Percentiles rank a stretch among this genome's conserved stretches.
Evolutionary conservation across 2,888 invertebrate genomes (phyloP).

Genomic region (Drosophila nr. perissopoda): DNA sequence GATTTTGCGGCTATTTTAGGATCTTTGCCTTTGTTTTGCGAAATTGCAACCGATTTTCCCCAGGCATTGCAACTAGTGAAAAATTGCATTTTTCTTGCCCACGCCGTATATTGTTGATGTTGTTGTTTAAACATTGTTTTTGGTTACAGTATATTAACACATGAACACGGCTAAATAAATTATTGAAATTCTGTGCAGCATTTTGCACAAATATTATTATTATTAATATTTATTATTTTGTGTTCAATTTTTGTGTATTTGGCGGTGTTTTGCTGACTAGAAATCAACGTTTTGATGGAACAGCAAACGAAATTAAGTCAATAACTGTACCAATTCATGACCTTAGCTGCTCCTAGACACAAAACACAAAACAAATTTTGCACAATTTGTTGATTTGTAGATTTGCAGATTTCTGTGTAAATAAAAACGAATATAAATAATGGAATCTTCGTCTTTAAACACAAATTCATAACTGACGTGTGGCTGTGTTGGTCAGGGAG

Average conservation of each 20-base stretch:
- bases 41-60: slow-evolving; percentile 31
- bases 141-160: slow-evolving; percentile 51
- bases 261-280: slow-evolving; percentile 57
- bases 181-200: slow-evolving; percentile 48
- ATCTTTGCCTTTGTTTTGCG: slow-evolving; percentile 23
- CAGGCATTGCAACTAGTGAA: slow-evolving; percentile 19
- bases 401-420: not conserved
- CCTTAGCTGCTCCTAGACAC: slow-evolving; percentile 38
- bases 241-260: slow-evolving; percentile 36
- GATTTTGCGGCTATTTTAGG: slow-evolving; percentile 32
- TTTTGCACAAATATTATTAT: slow-evolving; percentile 25
- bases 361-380: not conserved
- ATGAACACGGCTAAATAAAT: slow-evolving; percentile 49
- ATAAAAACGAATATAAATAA: slow-evolving; percentile 22
- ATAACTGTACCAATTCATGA: slow-evolving; percentile 60
- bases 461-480: slow-evolving; percentile 45
- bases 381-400: not conserved
- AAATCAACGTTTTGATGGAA: slow-evolving; percentile 58
- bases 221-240: slow-evolving; percentile 7
- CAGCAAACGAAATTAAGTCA: slow-evolving; percentile 69
- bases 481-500: slow-evolving; percentile 37
- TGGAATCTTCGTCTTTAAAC: slow-evolving; percentile 60
- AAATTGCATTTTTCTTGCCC: slow-evolving; percentile 56
- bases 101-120: slow-evolving; percentile 62
- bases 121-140: slow-evolving; percentile 59